These are phyloP conservation scores for Labroides dimidiatus DNA, from an alignment of 2,797 vertebrate genomes.

Conservation along the genomic window DNA sequence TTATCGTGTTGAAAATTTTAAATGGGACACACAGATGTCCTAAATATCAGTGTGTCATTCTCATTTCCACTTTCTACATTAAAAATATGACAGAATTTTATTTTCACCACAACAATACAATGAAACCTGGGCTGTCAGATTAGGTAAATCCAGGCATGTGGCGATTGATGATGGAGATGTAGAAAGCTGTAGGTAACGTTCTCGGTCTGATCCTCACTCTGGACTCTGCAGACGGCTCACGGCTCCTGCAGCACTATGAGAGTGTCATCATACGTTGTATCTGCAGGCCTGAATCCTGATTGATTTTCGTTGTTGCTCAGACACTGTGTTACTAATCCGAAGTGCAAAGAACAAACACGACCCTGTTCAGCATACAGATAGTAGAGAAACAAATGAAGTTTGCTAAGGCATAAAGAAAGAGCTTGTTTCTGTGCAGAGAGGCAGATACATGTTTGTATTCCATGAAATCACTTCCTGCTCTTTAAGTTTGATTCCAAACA, in stretches of 20 bases:
- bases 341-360: slow-evolving; percentile 46
- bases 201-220: slow-evolving; percentile 12
- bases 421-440: not conserved
- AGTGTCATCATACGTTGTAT: slow-evolving; percentile 42
- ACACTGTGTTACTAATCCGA: slow-evolving; percentile 46
- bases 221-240: slow-evolving; percentile 4
- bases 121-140: not conserved
- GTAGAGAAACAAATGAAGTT: not conserved
- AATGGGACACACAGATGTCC: no score
- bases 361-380: slow-evolving; percentile 23
- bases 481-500: slow-evolving; percentile 7
- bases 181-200: slow-evolving; percentile 43
- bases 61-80: no score
- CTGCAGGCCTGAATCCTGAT: slow-evolving; percentile 54
- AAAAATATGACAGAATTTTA: no score
- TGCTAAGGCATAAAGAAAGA: not conserved
- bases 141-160: slow-evolving; percentile 27
- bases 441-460: slow-evolving; percentile 2
- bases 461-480: not conserved
- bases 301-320: slow-evolving; percentile 59
- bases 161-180: slow-evolving; percentile 43
- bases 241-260: slow-evolving; percentile 26
- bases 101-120: no score
- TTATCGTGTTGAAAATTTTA: no score
- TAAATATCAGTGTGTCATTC: no score